These are phyloP conservation scores for Crocuta crocuta DNA, from an alignment of 2,113 vertebrate genomes.

Conservation along the genomic window DNA sequence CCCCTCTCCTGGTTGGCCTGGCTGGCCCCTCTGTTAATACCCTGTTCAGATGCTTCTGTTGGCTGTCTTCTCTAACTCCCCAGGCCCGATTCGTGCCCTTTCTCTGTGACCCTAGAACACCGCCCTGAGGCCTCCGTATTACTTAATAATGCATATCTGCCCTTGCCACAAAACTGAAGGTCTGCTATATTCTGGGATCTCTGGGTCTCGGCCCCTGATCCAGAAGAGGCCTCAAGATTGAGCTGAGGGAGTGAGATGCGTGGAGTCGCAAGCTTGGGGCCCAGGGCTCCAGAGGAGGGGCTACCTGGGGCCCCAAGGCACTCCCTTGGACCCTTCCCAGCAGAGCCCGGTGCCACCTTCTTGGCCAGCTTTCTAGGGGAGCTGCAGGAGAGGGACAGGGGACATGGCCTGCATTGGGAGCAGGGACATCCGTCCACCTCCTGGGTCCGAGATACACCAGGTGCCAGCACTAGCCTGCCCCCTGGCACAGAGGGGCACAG, in stretches of 20 bases:
- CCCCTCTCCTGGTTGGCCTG: not conserved
- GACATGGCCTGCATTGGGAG: too few species aligned
- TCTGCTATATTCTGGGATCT: too few species aligned
- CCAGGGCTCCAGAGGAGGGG: not conserved
- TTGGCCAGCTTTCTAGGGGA: not conserved
- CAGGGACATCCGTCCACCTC: not conserved
- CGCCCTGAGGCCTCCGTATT: not conserved
- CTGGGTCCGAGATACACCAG: not conserved
- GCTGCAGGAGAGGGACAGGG: not conserved
- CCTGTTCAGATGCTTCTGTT: not conserved
- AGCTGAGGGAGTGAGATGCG: not conserved
- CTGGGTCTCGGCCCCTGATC: not conserved
- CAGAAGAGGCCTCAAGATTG: not conserved
- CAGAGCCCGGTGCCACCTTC: not conserved
- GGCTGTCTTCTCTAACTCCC: not conserved
- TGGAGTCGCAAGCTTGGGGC: rapidly evolving
- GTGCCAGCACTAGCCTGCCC: not conserved
- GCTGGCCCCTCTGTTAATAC: not conserved
- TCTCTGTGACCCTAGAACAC: not conserved
- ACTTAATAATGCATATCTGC: not conserved
- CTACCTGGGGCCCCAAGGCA: rapidly evolving
- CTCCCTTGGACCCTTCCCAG: not conserved
- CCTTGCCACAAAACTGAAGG: not conserved
- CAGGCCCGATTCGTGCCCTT: too few species aligned
- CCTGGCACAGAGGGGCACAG: not conserved